A percentile compares a stretch with the other conserved stretches of the same genome.
phyloP scores from a whole-genome alignment of 2,888 invertebrate genomes.

The Odontothrips loti region DNA sequence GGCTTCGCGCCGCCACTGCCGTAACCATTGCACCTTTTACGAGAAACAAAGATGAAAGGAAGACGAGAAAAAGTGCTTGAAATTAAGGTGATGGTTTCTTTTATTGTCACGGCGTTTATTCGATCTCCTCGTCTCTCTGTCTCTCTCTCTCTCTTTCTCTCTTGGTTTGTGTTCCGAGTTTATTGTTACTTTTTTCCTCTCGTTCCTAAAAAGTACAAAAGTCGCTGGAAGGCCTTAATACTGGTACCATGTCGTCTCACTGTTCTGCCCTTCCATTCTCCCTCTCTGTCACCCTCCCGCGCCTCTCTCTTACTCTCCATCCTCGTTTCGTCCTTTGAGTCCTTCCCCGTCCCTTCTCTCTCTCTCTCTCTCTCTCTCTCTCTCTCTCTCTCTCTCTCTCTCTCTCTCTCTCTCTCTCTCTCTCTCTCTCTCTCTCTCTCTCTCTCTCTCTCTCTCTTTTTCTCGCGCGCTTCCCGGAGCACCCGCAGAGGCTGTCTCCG shows the following conservation, averaged over 20 bases:
- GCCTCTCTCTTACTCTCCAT: conserved; percentile 29
- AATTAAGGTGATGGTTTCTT: conserved; percentile 15
- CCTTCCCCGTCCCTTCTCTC: conserved; percentile 27
- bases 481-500: too few relatives aligned
- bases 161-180: conserved; percentile 19
- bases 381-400: conserved; percentile 32
- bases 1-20: background rate
- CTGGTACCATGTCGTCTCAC: conserved; percentile 31
- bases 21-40: background rate
- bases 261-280: conserved; percentile 33
- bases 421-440: background rate
- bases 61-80: background rate
- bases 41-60: conserved; percentile 11
- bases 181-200: conserved; percentile 5
- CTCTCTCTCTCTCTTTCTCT: background rate
- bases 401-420: conserved; percentile 32
- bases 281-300: conserved; percentile 30
- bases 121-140: background rate
- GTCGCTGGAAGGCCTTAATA: background rate
- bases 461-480: too few relatives aligned
- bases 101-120: conserved; percentile 20
- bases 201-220: conserved; percentile 6
- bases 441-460: too few relatives aligned
- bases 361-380: conserved; percentile 27
- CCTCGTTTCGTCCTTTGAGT: conserved; percentile 14